Percentiles rank a stretch among this genome's conserved stretches.
phyloP scores from a whole-genome alignment of 2,888 invertebrate species.

The Ommatoiulus sabulosus region DNA sequence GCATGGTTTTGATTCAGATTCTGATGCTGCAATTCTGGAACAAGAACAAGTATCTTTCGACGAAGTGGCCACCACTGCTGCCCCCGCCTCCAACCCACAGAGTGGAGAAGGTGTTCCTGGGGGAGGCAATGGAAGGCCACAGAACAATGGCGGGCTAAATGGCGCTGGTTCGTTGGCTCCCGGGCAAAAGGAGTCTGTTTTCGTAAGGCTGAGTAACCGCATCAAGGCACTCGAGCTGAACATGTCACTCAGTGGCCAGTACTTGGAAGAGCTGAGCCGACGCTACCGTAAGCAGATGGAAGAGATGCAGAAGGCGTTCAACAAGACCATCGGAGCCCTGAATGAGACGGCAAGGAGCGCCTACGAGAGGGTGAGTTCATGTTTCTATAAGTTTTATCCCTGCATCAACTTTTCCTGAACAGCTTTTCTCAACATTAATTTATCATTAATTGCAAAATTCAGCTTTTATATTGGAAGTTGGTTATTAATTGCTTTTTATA shows the following conservation, averaged over 20 bases:
- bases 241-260: conserved; percentile 96
- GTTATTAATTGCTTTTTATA: no score
- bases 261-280: conserved; percentile 94
- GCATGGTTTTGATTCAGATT: background rate
- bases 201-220: conserved; percentile 92
- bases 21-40: background rate
- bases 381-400: no score
- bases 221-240: conserved; percentile 97
- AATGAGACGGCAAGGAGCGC: conserved; percentile 70
- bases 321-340: conserved; percentile 79
- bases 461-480: no score
- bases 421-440: no score
- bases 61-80: background rate
- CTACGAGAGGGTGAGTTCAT: conserved; percentile 71
- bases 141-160: background rate
- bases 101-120: background rate
- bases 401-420: no score
- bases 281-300: conserved; percentile 97
- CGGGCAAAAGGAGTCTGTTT: conserved; percentile 91
- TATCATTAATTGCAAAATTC: no score
- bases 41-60: background rate
- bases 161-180: conserved; percentile 63
- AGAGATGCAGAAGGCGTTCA: conserved; percentile 88
- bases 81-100: background rate
- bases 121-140: conserved; percentile 32